Base-by-base conservation (phyloP, 1,140 invertebrate species). In the Lepidurus apus region DNA sequence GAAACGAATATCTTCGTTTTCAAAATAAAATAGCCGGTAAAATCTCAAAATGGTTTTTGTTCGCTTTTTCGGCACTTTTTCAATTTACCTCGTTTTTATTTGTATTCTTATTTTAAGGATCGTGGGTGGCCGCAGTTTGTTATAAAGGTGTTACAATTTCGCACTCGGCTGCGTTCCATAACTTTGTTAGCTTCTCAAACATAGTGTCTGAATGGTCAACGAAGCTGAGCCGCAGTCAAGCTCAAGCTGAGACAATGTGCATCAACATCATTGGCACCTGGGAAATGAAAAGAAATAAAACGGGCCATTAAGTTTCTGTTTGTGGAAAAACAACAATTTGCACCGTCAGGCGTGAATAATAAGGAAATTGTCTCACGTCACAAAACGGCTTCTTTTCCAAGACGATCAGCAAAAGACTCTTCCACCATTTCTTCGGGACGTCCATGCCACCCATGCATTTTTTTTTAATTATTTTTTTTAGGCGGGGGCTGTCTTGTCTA, bases 211-310 rank as follows among this genome's bases (percentile, higher is more conserved):
- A 34, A 65, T n/a, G 53, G 21, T 7, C 53, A 65, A 21, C 13
- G 53, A 65, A 65, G 53, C 53, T 21, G 53, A 65, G 53, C 53
- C 53, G 17, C 45, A 65, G 8, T 65, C 53, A 65, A 65, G 53
- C 21, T 65, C 53, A 65, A 65, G 53, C n/a, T 9, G 8, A 17
- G 53, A 65, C 53, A 65, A 65, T 65, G 21, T 34, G 53, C 53
- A 21, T 65, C 53, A 65, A 65, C 53, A 21, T 65, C 53, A 65
- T 65, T 65, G 17, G 53, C 53, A 65, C 53, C 53, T 65, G 53
- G 53, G 53, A 21, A 13, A 13, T 13, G 7, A 21, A 65, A 21
- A 65, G 21, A 65, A 65, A 65, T 21, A 65, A 65, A 65, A 13
- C n/a, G 13, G 53, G 53, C 13, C 53, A 65, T 65, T 65, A 65